Evolutionary conservation across 2,797 vertebrate genomes (phyloP).

Genomic region (Lepilemur septentrionalis): DNA sequence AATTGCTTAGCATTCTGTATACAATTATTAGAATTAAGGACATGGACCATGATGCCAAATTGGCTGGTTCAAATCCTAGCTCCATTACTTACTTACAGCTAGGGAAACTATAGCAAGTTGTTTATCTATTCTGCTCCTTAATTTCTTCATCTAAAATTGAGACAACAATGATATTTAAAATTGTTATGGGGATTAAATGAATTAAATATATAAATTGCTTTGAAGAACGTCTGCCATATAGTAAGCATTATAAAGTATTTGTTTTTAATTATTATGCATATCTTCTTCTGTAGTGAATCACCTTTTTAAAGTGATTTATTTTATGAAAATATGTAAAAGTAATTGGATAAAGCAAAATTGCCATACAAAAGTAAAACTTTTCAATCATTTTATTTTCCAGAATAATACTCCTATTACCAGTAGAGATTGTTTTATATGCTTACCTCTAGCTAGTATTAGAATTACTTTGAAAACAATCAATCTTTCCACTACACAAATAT

Average conservation of each 20-base stretch:
- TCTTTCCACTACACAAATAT: background rate
- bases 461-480: background rate
- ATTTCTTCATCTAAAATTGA: background rate
- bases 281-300: background rate
- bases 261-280: background rate
- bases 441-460: background rate
- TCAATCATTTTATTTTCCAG: background rate
- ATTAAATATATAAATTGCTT: background rate
- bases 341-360: slow-evolving; percentile 1
- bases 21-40: background rate
- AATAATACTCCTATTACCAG: background rate
- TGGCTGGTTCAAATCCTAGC: background rate
- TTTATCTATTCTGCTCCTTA: background rate
- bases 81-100: background rate
- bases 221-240: background rate
- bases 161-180: background rate
- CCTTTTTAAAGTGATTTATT: background rate
- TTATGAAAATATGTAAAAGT: background rate
- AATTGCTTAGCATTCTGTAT: background rate
- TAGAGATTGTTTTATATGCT: background rate
- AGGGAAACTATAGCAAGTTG: background rate
- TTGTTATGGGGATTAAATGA: background rate
- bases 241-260: background rate
- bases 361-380: slow-evolving; percentile 13
- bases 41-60: background rate